Base-by-base conservation (phyloP, 1,140 invertebrate genomes). In the Heliconius himera region DNA sequence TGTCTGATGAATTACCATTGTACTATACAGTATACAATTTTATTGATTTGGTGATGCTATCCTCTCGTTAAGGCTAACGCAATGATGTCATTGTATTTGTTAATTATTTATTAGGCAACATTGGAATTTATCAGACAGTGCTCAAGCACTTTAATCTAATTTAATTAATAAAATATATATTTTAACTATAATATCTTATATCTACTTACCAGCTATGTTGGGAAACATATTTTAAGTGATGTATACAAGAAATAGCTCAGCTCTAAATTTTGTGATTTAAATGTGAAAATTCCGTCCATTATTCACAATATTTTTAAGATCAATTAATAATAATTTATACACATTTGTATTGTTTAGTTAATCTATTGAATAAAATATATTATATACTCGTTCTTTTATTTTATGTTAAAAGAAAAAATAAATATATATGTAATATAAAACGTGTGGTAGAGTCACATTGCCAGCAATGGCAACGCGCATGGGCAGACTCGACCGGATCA, bases 291-390 rank as follows among this genome's bases (percentile, higher is more conserved):
- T 77, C 70, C 66, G 66, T 77, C 66, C 76, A n/a, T 77, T 26
- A 51, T 49, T 22, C 74, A 76, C 29, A 41, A 56, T 72, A 56
- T 9, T 41, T 51, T 29, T 77, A 41, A 77, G 76, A 49, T 60
- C 66, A 60, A 54, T 70, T 72, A 51, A 77, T 77, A 51, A 54
- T 54, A 71, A 41, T 76, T 75, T 76, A 70, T 76, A 76, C 60
- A 76, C 60, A 76, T 33, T 76, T 76, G 38, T 76, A 66, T 76
- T 76, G 54, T 76, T 76, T 46, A 76, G 38, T 66, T 49, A 76
- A 76, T 29, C 60, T 76, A 76, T 70, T 20, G 26, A 75, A 38
- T 70, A 60, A 70, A 70, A 18, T 66, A 16, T 70, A 16, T 26
- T 49, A 49, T 76, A 70, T 54, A 41, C 38, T 9, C 38, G 13